Percentiles rank a stretch among this genome's conserved stretches.
These are phyloP conservation scores for Heterodera carotae DNA, from an alignment of 1,140 invertebrate genomes.

Conservation along the genomic window DNA sequence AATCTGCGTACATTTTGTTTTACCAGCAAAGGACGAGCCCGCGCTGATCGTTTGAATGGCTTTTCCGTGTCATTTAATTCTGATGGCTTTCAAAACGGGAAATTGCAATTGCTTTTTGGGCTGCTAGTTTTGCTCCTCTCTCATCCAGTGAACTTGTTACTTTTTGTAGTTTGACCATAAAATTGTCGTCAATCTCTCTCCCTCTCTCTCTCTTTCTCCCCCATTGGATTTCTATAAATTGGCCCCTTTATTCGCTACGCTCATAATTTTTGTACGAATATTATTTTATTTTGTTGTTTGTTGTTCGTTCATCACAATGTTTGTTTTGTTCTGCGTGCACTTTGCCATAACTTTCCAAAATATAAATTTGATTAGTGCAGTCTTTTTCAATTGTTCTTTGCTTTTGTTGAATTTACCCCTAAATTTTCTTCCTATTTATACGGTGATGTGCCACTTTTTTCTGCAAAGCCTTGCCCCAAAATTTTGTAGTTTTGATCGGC, in stretches of 20 bases:
- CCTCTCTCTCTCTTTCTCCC: no score
- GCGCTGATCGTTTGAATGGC: no score
- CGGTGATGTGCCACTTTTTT: no score
- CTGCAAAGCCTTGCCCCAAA: no score
- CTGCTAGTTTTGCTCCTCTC: not conserved
- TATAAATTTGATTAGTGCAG: no score
- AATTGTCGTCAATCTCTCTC: not conserved
- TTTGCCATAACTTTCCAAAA: not conserved
- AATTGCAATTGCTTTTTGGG: slow-evolving; percentile 3
- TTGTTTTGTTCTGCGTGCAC: not conserved
- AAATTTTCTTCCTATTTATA: no score
- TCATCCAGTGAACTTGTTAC: not conserved
- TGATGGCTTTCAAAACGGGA: slow-evolving; percentile 2
- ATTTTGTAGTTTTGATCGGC: not conserved
- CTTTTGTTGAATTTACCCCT: not conserved
- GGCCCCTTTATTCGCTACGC: not conserved
- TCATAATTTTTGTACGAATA: no score
- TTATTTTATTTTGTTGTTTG: not conserved
- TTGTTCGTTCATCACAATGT: not conserved
- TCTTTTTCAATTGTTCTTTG: not conserved
- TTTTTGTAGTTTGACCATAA: not conserved
- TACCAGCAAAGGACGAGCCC: slow-evolving; percentile 75
- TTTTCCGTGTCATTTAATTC: not conserved
- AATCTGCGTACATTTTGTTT: slow-evolving; percentile 98
- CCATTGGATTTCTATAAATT: not conserved